phyloP scores from a whole-genome alignment of 2,797 vertebrate genomes.

The Alosa sapidissima region DNA sequence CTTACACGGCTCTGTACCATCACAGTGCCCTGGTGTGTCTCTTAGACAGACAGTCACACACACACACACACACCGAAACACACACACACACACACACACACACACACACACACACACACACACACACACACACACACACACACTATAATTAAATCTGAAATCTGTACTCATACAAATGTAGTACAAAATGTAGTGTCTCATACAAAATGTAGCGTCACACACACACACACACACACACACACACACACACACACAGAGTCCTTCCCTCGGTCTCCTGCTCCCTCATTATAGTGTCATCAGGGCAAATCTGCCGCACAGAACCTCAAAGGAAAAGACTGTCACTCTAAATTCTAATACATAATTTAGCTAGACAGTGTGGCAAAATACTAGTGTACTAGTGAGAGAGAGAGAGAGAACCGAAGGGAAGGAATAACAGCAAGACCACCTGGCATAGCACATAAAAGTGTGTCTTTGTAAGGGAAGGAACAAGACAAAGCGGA shows the following conservation, averaged over 20 bases:
- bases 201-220: too few species aligned
- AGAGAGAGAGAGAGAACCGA: neutral
- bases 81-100: too few species aligned
- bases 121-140: neutral
- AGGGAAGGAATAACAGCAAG: neutral
- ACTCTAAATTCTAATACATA: constrained; percentile 1
- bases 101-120: neutral
- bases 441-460: neutral
- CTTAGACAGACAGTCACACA: too few species aligned
- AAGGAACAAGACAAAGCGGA: neutral
- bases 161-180: too few species aligned
- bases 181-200: too few species aligned
- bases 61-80: too few species aligned
- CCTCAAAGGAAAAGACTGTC: constrained; percentile 8
- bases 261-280: neutral
- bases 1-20: neutral
- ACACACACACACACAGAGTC: neutral
- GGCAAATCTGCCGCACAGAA: constrained; percentile 7
- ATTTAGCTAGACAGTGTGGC: constrained; percentile 35
- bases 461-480: neutral
- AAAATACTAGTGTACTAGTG: neutral
- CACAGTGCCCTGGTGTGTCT: neutral
- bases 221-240: neutral
- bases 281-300: neutral
- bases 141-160: neutral